Percentiles rank a stretch among this genome's conserved stretches.
Evolutionary conservation across 1,140 invertebrate genomes (phyloP).

Genomic region (Sitobion miscanthi): DNA sequence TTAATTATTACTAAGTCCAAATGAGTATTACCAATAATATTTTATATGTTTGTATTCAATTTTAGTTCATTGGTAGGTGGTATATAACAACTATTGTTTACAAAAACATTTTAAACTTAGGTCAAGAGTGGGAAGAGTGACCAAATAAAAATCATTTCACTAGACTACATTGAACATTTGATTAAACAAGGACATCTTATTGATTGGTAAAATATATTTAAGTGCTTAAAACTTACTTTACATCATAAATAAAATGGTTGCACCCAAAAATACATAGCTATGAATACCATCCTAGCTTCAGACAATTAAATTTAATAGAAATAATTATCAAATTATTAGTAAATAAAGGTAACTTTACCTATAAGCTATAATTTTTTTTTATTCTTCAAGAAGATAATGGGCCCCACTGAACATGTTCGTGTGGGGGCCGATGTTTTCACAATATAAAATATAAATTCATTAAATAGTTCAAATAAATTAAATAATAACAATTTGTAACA

Average conservation of each 20-base stretch:
- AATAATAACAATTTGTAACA: too few species aligned
- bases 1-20: background rate
- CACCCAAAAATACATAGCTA: background rate
- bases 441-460: too few species aligned
- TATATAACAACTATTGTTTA: background rate
- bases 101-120: background rate
- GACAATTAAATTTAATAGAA: background rate
- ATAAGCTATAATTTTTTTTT: too few species aligned
- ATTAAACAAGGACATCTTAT: background rate
- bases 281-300: background rate
- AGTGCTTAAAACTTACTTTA: background rate
- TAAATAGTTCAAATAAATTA: too few species aligned
- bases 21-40: background rate
- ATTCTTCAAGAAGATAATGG: too few species aligned
- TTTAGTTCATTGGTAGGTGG: background rate
- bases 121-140: background rate
- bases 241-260: background rate
- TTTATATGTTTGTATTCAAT: background rate
- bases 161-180: background rate
- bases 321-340: background rate
- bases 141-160: background rate
- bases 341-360: too few species aligned
- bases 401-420: too few species aligned
- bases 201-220: background rate
- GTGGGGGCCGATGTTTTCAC: too few species aligned